Base-by-base conservation (phyloP, 2,888 invertebrate species). In the Brachyopa scutellaris region DNA sequence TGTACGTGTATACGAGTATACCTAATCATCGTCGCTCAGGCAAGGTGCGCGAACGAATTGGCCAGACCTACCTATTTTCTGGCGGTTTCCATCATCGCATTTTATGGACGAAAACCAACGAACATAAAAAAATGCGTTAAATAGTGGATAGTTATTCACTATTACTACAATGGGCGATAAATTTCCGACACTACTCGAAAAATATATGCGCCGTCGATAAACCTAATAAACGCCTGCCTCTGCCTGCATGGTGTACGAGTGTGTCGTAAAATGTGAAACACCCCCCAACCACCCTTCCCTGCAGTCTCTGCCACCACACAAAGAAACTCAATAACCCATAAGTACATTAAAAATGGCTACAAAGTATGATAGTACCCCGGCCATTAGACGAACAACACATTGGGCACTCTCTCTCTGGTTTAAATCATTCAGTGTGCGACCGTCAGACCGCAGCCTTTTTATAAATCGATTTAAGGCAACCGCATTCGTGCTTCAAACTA, bases 161-260 rank as follows among this genome's bases (percentile, higher is more conserved):
- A 82, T 82, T 82, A 77, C 82, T 82, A 82, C 82, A 82, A 82
- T 82, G 82, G 76, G 82, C 72, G 82, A 82, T 82, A 82, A 82
- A 82, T 77, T 82, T 72, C 77, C 70, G 33, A 70, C 72, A 66
- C 45, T 66, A 38, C 42, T 62, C 59, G 45, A 47, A 72, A 74
- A 69, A 67, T 67, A n/a, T n/a, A 66, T 70, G 53, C 74, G 51
- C 73, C 38, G 64, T 26, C 66, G 70, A 82, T 72, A 82, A 77
- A 70, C 70, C 76, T 61, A 61, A 82, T 82, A 76, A 74, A 82
- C 66, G 74, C 64, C 57, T 59, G 74, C 51, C 69, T 36, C 55
- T 66, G 64, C 57, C 79, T 69, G 69, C 57, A 70, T 62, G 38
- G 21, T 67, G 49, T 57, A 13, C 59, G 36, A 66, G 51, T 61